A percentile compares a stretch with the other conserved stretches of the same genome.
Evolutionary conservation across 1,140 invertebrate species (phyloP).

Genomic region (Pseudomyrmex cubaensis): DNA sequence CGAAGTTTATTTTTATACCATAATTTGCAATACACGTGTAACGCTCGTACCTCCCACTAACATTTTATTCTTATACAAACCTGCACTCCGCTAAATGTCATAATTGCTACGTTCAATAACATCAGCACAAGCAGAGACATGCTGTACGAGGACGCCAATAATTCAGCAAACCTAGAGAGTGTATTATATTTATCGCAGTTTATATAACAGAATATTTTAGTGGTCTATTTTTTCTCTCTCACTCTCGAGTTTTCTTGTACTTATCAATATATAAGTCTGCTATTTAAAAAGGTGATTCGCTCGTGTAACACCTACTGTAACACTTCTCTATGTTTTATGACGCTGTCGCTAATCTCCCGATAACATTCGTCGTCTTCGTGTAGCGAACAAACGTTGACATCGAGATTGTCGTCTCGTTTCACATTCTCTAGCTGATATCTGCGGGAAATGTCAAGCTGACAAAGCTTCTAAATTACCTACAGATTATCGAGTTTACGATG

Average conservation of each 20-base stretch:
- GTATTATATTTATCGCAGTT: not conserved
- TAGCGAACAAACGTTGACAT: not conserved
- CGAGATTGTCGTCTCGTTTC: not conserved
- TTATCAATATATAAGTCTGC: not conserved
- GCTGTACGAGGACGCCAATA: slow-evolving; percentile 7
- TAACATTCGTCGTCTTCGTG: slow-evolving; percentile 6
- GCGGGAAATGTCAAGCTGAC: not conserved
- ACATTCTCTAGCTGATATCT: slow-evolving; percentile 20
- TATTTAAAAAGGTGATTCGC: not conserved
- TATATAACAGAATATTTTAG: not conserved
- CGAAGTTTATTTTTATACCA: no score
- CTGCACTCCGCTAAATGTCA: slow-evolving; percentile 7
- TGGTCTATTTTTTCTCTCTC: not conserved
- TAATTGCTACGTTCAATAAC: not conserved
- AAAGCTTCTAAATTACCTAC: not conserved
- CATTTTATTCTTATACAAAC: not conserved
- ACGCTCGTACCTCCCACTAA: no score
- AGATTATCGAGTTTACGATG: not conserved
- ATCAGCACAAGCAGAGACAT: not conserved
- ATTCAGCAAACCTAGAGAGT: slow-evolving; percentile 8
- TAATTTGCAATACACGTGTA: no score
- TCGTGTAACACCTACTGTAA: not conserved
- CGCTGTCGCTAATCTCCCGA: not conserved
- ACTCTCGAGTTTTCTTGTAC: not conserved
- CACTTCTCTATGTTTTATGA: not conserved